Evolutionary conservation across 1,140 invertebrate species (phyloP).

Genomic region (Bombus polaris): DNA sequence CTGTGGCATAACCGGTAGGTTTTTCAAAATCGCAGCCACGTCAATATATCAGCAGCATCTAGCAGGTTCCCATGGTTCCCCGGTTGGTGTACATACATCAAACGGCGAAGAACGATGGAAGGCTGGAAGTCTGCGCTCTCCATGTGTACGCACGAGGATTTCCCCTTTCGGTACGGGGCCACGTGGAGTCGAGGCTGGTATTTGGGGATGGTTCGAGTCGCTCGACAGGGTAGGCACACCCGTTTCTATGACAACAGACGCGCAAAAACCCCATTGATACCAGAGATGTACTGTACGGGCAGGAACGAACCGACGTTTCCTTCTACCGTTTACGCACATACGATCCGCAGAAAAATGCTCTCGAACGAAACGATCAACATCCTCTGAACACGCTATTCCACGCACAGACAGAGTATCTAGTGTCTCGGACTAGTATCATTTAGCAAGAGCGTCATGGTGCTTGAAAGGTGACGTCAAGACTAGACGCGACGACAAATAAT

Average conservation of each 20-base stretch:
- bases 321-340: slow-evolving; percentile 28
- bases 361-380: not conserved
- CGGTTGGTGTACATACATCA: not conserved
- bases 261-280: slow-evolving; percentile 75
- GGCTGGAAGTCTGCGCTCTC: too few relatives aligned
- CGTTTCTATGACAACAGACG: slow-evolving; percentile 75
- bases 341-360: slow-evolving; percentile 15
- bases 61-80: not conserved
- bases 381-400: not conserved
- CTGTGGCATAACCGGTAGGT: not conserved
- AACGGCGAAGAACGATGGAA: slow-evolving; percentile 1
- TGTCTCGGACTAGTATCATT: not conserved
- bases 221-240: slow-evolving; percentile 65
- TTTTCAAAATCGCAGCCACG: not conserved
- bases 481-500: too few relatives aligned
- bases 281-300: slow-evolving; percentile 45
- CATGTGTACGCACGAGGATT: not conserved
- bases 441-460: not conserved
- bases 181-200: slow-evolving; percentile 62
- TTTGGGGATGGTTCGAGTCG: slow-evolving; percentile 66
- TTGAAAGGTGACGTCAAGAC: too few relatives aligned
- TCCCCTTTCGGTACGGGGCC: slow-evolving; percentile 29
- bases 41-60: not conserved
- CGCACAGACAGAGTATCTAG: not conserved
- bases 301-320: slow-evolving; percentile 25